Percentiles rank a stretch among this genome's conserved stretches.
Conservation (phyloP, 2,888 invertebrate species). For the Sabellastarte sp. region DNA sequence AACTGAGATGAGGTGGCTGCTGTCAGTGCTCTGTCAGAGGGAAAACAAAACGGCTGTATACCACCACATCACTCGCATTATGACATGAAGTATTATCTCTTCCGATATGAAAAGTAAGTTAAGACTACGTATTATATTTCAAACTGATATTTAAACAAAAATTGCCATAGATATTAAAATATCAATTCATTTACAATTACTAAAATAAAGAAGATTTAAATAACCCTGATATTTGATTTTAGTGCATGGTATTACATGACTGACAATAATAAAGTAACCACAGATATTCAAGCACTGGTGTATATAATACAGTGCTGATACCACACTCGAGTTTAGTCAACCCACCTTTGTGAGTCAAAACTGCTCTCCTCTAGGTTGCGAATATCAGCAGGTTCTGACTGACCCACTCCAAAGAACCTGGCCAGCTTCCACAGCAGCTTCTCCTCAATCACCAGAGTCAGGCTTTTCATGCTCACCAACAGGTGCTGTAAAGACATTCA, state of each 20-base stretch:
- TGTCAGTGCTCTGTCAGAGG: slow-evolving; percentile 72
- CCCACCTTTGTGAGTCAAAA: slow-evolving; percentile 71
- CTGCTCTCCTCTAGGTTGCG: slow-evolving; percentile 72
- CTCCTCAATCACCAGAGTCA: slow-evolving; percentile 87
- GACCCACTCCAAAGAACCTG: slow-evolving; percentile 60
- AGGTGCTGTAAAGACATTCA: slow-evolving; percentile 68
- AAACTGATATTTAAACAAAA: too few species aligned
- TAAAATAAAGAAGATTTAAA: too few species aligned
- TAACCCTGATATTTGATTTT: too few species aligned
- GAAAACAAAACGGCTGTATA: too few species aligned
- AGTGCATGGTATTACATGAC: too few species aligned
- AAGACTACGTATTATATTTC: too few species aligned
- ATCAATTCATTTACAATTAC: too few species aligned
- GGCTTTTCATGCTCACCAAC: slow-evolving; percentile 76
- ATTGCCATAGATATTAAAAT: too few species aligned
- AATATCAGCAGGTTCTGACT: slow-evolving; percentile 65
- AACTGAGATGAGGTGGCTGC: slow-evolving; percentile 79
- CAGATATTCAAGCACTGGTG: too few species aligned
- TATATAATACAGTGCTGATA: too few species aligned
- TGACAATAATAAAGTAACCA: too few species aligned
- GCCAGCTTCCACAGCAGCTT: slow-evolving; percentile 72
- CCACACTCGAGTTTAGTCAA: too few species aligned
- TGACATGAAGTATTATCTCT: neutral
- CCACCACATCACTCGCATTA: neutral
- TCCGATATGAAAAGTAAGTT: neutral